Evolutionary conservation across 2,888 invertebrate genomes (phyloP).

Genomic region (Sphaerophoria rueppellii): DNA sequence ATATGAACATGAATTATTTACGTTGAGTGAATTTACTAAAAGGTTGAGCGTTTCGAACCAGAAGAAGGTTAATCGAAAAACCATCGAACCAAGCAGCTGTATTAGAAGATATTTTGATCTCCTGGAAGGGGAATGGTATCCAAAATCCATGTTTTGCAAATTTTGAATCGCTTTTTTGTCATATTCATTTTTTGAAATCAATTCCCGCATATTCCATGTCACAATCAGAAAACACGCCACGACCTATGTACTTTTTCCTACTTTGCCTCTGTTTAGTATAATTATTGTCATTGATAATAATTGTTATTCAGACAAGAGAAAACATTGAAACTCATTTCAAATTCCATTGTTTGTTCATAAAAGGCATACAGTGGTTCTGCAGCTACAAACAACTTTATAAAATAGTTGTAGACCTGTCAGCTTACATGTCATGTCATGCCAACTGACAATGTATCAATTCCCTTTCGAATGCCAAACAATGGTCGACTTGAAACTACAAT

Average conservation of each 20-base stretch:
- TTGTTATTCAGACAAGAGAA: slow-evolving; percentile 22
- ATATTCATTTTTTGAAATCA: too few relatives aligned
- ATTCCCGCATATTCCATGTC: too few relatives aligned
- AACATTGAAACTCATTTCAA: slow-evolving; percentile 14
- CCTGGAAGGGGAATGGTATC: too few relatives aligned
- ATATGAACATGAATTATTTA: slow-evolving; percentile 15
- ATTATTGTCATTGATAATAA: slow-evolving; percentile 1
- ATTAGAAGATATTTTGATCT: too few relatives aligned
- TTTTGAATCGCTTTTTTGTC: too few relatives aligned
- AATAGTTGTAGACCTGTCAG: slow-evolving; percentile 12
- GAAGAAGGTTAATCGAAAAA: too few relatives aligned
- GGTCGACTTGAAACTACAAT: slow-evolving; percentile 27
- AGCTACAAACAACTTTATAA: slow-evolving; percentile 18
- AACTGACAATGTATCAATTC: slow-evolving; percentile 44
- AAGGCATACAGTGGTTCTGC: neutral
- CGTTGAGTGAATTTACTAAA: neutral
- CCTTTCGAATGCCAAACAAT: slow-evolving; percentile 26
- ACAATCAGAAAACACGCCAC: neutral
- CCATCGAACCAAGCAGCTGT: too few relatives aligned
- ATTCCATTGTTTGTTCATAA: slow-evolving; percentile 7
- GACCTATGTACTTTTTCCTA: neutral
- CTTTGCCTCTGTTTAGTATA: slow-evolving; percentile 4
- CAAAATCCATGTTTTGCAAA: too few relatives aligned
- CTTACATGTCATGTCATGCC: slow-evolving; percentile 37
- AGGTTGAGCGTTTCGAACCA: too few relatives aligned